Percentiles rank a stretch among this genome's conserved stretches.
Evolutionary conservation across 2,888 invertebrate species (phyloP).

Genomic region (Morinoia aosen): DNA sequence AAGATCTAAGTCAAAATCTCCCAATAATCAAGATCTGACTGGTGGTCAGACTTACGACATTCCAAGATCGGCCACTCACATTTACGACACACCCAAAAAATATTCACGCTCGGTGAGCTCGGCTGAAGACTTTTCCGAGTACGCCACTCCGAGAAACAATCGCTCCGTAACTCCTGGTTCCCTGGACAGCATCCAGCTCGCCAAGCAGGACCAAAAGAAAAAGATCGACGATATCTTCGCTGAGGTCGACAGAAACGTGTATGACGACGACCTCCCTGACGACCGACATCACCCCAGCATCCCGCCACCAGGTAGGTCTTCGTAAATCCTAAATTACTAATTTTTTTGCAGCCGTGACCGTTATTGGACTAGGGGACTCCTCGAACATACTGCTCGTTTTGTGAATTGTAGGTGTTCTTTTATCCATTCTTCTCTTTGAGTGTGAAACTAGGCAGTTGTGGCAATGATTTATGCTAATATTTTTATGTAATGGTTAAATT

Average conservation of each 20-base stretch:
- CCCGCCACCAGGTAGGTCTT: conserved; percentile 68
- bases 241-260: conserved; percentile 66
- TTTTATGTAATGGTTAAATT: too few species aligned
- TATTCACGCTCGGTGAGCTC: conserved; percentile 61
- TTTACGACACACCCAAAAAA: conserved; percentile 67
- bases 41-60: conserved; percentile 67
- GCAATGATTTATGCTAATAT: not conserved
- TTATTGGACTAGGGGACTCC: not conserved
- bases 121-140: conserved; percentile 57
- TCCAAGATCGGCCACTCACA: conserved; percentile 66
- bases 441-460: not conserved
- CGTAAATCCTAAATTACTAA: not conserved
- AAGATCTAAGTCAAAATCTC: not conserved
- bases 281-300: conserved; percentile 64
- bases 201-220: conserved; percentile 62
- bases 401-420: not conserved
- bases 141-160: conserved; percentile 67
- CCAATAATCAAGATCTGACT: not conserved
- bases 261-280: conserved; percentile 60
- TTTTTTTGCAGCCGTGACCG: not conserved
- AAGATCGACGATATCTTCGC: conserved; percentile 64
- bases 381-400: not conserved
- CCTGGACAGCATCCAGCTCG: conserved; percentile 56
- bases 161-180: conserved; percentile 59
- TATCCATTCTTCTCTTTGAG: not conserved